Percentiles rank a stretch among this genome's conserved stretches.
phyloP scores from a whole-genome alignment of 2,797 vertebrate genomes.

The Zalophus californianus region DNA sequence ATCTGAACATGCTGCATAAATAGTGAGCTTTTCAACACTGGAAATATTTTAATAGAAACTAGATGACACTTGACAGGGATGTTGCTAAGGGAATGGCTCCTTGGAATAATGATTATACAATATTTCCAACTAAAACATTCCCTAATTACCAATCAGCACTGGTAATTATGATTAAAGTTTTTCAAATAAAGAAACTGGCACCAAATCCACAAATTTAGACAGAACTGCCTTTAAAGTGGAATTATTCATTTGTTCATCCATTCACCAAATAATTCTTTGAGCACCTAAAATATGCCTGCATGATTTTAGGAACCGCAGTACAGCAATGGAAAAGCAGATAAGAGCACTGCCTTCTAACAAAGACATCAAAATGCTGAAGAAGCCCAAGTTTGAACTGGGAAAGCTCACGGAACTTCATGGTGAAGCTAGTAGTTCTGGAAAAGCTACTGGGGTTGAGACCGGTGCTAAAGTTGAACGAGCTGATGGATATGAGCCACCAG shows the following conservation, averaged over 20 bases:
- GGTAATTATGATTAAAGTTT: constrained; percentile 31
- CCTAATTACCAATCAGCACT: constrained; percentile 26
- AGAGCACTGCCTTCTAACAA: not conserved
- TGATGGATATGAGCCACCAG: no score
- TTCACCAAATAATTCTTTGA: not conserved
- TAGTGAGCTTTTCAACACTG: constrained; percentile 52
- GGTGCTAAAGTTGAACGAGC: no score
- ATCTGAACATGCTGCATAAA: constrained; percentile 30
- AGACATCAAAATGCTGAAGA: no score
- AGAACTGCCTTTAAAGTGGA: not conserved
- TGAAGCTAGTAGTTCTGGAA: no score
- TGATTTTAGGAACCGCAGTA: not conserved
- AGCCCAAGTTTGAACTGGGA: no score
- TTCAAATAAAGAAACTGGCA: constrained; percentile 5
- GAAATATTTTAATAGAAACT: constrained; percentile 50
- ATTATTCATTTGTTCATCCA: not conserved
- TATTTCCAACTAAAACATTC: constrained; percentile 57
- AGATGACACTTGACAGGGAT: constrained; percentile 33
- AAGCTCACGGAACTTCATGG: no score
- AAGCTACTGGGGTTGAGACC: no score
- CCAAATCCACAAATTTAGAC: constrained; percentile 16
- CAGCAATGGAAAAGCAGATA: not conserved
- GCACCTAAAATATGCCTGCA: not conserved
- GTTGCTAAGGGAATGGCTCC: constrained; percentile 17
- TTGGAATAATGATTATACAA: constrained; percentile 35